These are phyloP conservation scores for Eristalinus aeneus DNA, from an alignment of 2,888 invertebrate species.

Conservation along the genomic window DNA sequence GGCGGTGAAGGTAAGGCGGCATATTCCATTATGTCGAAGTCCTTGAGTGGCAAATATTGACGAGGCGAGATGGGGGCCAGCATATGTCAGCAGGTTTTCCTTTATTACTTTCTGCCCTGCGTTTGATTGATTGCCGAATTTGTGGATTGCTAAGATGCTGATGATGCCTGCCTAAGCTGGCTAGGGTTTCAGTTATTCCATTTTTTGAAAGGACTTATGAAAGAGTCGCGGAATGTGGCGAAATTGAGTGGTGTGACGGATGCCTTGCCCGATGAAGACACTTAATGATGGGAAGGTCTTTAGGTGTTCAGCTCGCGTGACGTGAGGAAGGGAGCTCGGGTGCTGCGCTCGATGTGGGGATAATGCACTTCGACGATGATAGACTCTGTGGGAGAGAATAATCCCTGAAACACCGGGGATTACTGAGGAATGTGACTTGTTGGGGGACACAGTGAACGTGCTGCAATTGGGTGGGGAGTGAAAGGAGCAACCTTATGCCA, in stretches of 20 bases:
- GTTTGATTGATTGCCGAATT: slow-evolving; percentile 6
- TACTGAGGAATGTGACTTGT: neutral
- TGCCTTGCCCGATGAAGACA: neutral
- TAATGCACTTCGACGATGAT: neutral
- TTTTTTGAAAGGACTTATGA: neutral
- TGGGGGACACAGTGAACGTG: neutral
- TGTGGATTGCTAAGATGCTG: neutral
- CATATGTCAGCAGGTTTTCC: slow-evolving; percentile 8
- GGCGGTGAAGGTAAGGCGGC: neutral
- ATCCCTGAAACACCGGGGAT: neutral
- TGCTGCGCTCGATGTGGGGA: neutral
- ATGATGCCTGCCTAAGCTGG: neutral
- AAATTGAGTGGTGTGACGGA: neutral
- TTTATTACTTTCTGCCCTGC: neutral
- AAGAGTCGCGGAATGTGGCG: too few relatives aligned
- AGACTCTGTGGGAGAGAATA: neutral
- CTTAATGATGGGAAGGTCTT: neutral
- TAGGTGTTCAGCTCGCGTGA: neutral
- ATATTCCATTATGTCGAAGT: neutral
- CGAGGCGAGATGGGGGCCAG: neutral
- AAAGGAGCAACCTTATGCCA: neutral
- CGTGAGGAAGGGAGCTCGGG: neutral
- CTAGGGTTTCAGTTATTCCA: slow-evolving; percentile 9
- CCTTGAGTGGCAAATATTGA: slow-evolving; percentile 11
- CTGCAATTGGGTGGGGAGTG: too few relatives aligned